Conservation (phyloP, 2,797 vertebrate genomes). For the Potorous gilbertii region DNA sequence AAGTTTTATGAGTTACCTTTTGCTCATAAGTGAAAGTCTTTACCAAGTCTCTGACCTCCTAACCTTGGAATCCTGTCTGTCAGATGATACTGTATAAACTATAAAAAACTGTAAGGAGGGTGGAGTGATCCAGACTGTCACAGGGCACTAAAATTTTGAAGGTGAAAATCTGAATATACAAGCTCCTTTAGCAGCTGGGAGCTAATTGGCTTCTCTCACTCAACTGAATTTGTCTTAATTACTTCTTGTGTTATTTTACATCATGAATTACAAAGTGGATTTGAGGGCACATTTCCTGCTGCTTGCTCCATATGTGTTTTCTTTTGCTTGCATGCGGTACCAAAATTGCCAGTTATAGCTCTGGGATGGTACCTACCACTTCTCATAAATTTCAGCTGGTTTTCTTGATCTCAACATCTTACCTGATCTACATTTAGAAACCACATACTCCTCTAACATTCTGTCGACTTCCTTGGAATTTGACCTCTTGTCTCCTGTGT, state of each 20-base stretch:
- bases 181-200: neutral
- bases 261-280: neutral
- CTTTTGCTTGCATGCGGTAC: neutral
- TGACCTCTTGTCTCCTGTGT: neutral
- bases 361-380: neutral
- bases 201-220: slow-evolving; percentile 4
- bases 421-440: neutral
- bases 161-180: neutral
- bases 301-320: neutral
- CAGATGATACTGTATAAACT: neutral
- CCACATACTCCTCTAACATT: neutral
- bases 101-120: neutral
- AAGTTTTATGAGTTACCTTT: neutral
- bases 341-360: neutral
- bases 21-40: neutral
- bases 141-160: neutral
- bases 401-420: neutral
- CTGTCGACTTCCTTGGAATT: neutral
- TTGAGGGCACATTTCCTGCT: slow-evolving; percentile 3
- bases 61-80: neutral
- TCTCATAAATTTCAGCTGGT: neutral
- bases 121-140: neutral
- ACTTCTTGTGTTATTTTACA: slow-evolving; percentile 6
- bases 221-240: slow-evolving; percentile 9
- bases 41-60: neutral